These are phyloP conservation scores for Theodoxus fluviatilis DNA, from an alignment of 2,888 invertebrate species.

Conservation along the genomic window DNA sequence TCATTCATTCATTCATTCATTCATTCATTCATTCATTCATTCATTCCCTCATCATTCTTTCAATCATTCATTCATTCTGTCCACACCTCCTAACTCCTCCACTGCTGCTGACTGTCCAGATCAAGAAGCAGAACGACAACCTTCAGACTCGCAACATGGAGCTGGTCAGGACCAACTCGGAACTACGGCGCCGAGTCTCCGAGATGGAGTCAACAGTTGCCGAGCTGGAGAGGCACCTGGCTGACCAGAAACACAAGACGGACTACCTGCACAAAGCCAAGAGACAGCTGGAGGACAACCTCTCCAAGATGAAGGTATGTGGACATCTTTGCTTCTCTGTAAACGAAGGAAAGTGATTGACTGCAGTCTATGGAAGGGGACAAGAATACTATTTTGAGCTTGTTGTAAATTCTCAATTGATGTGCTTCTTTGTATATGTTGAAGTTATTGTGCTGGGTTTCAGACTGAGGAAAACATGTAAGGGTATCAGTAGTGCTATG, in stretches of 20 bases:
- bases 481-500: too few relatives aligned
- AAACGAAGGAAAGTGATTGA: not conserved
- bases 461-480: not conserved
- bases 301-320: slow-evolving; percentile 53
- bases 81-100: not conserved
- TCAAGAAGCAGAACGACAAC: slow-evolving; percentile 55
- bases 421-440: not conserved
- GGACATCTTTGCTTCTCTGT: not conserved
- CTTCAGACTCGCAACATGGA: slow-evolving; percentile 55
- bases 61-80: not conserved
- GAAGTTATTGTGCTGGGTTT: not conserved
- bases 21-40: not conserved
- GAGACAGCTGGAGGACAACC: slow-evolving; percentile 53
- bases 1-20: too few relatives aligned
- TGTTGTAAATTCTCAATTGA: too few relatives aligned
- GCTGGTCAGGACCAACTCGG: slow-evolving; percentile 55
- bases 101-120: slow-evolving; percentile 34
- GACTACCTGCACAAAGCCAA: slow-evolving; percentile 51
- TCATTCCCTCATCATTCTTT: not conserved
- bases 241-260: slow-evolving; percentile 49
- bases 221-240: slow-evolving; percentile 52
- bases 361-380: too few relatives aligned
- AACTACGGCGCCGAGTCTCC: slow-evolving; percentile 51
- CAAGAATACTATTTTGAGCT: too few relatives aligned
- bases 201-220: slow-evolving; percentile 46